Evolutionary conservation across 92 coral and sea anemone genomes (phyloP), one percentile per base, ranked within the genome.

Genomic region (Zoanthus sociatus): DNA sequence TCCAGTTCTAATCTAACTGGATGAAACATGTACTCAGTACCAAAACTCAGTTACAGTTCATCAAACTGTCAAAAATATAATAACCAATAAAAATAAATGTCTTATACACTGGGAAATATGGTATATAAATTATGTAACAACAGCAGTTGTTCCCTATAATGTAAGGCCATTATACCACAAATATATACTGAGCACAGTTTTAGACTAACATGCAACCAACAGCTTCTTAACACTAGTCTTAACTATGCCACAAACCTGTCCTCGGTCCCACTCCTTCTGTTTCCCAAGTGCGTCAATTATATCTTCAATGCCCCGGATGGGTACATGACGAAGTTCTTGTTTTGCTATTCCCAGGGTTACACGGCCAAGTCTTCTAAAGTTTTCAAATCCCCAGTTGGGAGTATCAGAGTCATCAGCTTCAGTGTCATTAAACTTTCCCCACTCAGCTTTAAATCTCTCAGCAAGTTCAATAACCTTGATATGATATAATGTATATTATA

Each of bases 301-400:
- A 84, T 96, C 97, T 73, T 96, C 99, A 77, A 96, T 96, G 83
- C 99, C 99, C 90, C 95, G 93, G 91, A 96, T 91, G 74, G 98
- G 95, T 51, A 96, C 86, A 37, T 90, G 86, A 64, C 98, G 90
- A 76, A 96, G 89, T 45, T 96, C 98, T 81, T 96, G 98, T 79
- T 96, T 96, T 33, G 98, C 97, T 45, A 96, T 79, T 30, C 99
- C 99, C 87, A 96, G 90, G 26, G 89, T 96, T 70, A 96, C 94
- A 17, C 90, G 94, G 30, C 99, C 99, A 32, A 96, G 96, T 78
- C 91, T 96, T 78, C 71, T 87, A 83, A 96, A 76, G 88, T 91
- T 94, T 17, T 91, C 71, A 69, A 96, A 96, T n/a, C 99, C 99
- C 99, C 99, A 96, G 82, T 86, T 86, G 54, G 99, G 99, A 3